Evolutionary conservation across 2,888 invertebrate genomes (phyloP).

Genomic region (Entomobrya proxima): DNA sequence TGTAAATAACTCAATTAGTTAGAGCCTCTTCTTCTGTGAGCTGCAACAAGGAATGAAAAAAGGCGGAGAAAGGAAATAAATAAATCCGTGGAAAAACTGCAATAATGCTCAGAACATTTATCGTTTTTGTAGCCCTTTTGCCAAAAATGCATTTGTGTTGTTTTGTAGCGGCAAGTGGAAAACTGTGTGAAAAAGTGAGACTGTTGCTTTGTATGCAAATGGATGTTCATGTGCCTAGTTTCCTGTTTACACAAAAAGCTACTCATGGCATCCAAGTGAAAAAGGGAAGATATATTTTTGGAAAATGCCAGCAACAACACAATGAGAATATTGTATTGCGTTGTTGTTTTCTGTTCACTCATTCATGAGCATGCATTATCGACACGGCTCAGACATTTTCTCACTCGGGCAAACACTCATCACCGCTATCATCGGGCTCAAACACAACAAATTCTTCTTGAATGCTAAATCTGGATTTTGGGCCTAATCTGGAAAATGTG

Average conservation of each 20-base stretch:
- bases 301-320: not conserved
- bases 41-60: too few species aligned
- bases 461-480: too few species aligned
- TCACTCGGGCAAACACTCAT: not conserved
- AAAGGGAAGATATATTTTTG: not conserved
- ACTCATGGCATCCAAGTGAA: not conserved
- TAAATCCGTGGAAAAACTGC: too few species aligned
- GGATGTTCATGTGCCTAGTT: not conserved
- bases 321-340: not conserved
- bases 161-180: too few species aligned
- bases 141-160: too few species aligned
- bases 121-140: too few species aligned
- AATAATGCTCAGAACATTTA: too few species aligned
- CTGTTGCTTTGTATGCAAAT: not conserved
- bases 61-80: too few species aligned
- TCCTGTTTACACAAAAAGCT: not conserved
- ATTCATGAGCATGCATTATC: constrained; percentile 49
- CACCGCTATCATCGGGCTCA: not conserved
- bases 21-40: too few species aligned
- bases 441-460: not conserved
- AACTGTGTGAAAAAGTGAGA: not conserved
- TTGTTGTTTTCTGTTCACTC: not conserved
- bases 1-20: too few species aligned
- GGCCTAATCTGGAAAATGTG: too few species aligned
- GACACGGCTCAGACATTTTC: constrained; percentile 30